phyloP scores from a whole-genome alignment of 2,797 vertebrate genomes.

The Ispidina picta region DNA sequence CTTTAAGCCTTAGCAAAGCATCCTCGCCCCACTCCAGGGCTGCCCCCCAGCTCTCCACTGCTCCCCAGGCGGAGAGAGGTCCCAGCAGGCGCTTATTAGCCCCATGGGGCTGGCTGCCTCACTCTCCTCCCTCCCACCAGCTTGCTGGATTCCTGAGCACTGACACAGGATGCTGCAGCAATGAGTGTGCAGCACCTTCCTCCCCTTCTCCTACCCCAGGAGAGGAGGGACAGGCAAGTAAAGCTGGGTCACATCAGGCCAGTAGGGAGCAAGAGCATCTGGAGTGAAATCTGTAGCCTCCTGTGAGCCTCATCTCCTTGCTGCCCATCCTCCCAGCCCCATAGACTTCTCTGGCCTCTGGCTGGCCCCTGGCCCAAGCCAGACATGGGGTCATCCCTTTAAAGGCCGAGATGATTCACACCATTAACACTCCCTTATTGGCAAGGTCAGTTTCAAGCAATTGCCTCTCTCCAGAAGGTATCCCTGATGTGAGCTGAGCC shows the following conservation, averaged over 20 bases:
- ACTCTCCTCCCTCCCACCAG: conserved; percentile 29
- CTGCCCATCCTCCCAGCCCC: background rate
- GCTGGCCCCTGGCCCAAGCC: background rate
- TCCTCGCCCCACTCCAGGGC: background rate
- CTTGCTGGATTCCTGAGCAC: conserved; percentile 75
- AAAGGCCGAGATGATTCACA: conserved; percentile 21
- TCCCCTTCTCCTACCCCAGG: conserved; percentile 5
- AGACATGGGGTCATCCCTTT: background rate
- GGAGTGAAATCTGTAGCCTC: background rate
- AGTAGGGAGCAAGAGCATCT: background rate
- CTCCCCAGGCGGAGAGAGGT: conserved; percentile 14
- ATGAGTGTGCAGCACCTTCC: conserved; percentile 18
- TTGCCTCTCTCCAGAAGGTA: conserved; percentile 26
- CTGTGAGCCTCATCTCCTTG: background rate
- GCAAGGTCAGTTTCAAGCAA: background rate
- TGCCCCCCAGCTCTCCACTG: background rate
- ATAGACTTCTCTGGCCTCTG: background rate
- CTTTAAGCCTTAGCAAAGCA: background rate
- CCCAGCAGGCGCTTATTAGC: conserved; percentile 32
- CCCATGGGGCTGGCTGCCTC: conserved; percentile 15
- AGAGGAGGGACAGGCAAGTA: background rate
- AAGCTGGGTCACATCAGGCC: background rate
- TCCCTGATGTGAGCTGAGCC: conserved; percentile 17
- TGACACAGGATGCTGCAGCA: conserved; percentile 72
- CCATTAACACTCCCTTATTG: background rate